Evolutionary conservation across 1,140 invertebrate genomes (phyloP).

Genomic region (Drosophila repletoides): DNA sequence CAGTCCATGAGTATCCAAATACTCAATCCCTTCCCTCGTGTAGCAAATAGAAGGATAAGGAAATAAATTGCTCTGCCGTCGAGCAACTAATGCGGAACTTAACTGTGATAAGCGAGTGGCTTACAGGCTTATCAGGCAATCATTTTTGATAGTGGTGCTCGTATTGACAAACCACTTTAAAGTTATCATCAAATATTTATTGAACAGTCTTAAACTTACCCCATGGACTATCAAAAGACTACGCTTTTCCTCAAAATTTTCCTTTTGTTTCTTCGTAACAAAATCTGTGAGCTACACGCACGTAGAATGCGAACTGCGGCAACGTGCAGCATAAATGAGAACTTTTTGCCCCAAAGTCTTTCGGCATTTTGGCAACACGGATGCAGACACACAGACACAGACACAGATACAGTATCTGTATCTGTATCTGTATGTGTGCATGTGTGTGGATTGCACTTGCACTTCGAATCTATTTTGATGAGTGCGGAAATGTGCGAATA

Average conservation of each 20-base stretch:
- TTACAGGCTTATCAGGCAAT: constrained; percentile 5
- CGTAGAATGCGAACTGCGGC: constrained; percentile 62
- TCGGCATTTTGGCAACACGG: constrained; percentile 55
- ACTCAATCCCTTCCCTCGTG: too few relatives aligned
- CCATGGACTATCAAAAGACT: too few relatives aligned
- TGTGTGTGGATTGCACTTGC: constrained; percentile 43
- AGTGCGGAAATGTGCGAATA: constrained; percentile 75
- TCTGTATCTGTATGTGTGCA: neutral
- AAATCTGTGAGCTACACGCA: constrained; percentile 59
- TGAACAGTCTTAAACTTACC: too few relatives aligned
- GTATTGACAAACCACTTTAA: neutral
- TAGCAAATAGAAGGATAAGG: too few relatives aligned
- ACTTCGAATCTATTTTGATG: constrained; percentile 70
- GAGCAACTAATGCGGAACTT: neutral
- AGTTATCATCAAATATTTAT: neutral
- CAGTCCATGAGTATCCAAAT: too few relatives aligned
- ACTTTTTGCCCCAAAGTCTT: constrained; percentile 62
- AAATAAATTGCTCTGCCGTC: too few relatives aligned
- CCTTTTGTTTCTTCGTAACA: constrained; percentile 9
- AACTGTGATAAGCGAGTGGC: neutral
- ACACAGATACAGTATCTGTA: constrained; percentile 21
- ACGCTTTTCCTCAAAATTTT: too few relatives aligned
- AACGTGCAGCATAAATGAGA: constrained; percentile 59
- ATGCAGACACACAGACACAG: constrained; percentile 50
- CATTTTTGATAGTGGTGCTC: neutral